Percentiles rank a stretch among this genome's conserved stretches.
Evolutionary conservation across 2,888 invertebrate genomes (phyloP).

Genomic region (Zygaena filipendulae): DNA sequence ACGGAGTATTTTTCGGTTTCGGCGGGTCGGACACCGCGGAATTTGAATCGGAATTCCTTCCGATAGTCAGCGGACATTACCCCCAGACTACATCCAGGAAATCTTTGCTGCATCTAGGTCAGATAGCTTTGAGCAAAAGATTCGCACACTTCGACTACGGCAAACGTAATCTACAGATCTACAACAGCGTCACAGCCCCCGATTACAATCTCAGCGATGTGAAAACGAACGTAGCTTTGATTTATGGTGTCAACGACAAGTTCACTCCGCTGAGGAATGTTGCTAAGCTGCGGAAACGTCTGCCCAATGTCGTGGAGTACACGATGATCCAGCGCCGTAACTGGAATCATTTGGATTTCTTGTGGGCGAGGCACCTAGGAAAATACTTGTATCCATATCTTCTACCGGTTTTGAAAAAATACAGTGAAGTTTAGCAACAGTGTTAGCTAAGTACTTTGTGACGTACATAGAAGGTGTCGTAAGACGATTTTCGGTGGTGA

Average conservation of each 20-base stretch:
- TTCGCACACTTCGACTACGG: slow-evolving; percentile 30
- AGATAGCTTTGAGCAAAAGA: slow-evolving; percentile 20
- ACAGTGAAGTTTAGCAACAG: no score
- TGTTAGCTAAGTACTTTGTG: no score
- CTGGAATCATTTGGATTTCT: slow-evolving; percentile 29
- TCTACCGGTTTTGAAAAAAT: no score
- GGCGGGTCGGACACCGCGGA: slow-evolving; percentile 18
- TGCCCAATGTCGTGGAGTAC: slow-evolving; percentile 24
- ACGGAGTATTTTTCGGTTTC: slow-evolving; percentile 11
- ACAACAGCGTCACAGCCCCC: slow-evolving; percentile 24
- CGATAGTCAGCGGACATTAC: slow-evolving; percentile 21
- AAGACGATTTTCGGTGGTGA: no score
- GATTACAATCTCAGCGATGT: slow-evolving; percentile 28
- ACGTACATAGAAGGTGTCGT: no score
- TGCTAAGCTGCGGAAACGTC: slow-evolving; percentile 13
- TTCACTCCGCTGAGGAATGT: slow-evolving; percentile 26
- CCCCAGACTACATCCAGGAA: slow-evolving; percentile 30
- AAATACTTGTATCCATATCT: slow-evolving; percentile 11
- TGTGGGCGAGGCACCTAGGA: slow-evolving; percentile 25
- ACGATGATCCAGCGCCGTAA: slow-evolving; percentile 6
- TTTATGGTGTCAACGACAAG: slow-evolving; percentile 27
- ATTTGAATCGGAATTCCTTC: slow-evolving; percentile 24
- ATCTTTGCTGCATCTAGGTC: slow-evolving; percentile 27
- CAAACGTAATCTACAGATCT: slow-evolving; percentile 20
- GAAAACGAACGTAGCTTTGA: slow-evolving; percentile 22